Percentiles rank a stretch among this genome's conserved stretches.
Evolutionary conservation across 2,888 invertebrate genomes (phyloP).

Genomic region (Baccha elongata): DNA sequence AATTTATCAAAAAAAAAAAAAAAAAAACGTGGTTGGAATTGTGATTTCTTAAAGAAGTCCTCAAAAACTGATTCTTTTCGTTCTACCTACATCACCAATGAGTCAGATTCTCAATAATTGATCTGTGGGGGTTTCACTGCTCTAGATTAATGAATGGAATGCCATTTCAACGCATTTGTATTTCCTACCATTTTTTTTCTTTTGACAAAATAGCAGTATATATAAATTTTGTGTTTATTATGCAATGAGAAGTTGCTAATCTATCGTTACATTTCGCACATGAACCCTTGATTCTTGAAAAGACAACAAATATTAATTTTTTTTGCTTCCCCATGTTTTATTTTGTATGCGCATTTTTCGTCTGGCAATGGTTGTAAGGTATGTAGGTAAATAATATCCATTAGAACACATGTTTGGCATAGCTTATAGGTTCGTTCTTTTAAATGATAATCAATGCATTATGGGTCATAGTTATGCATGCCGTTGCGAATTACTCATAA

Average conservation of each 20-base stretch:
- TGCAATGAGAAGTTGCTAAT: slow-evolving; percentile 52
- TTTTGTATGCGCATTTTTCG: slow-evolving; percentile 25
- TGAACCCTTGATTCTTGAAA: slow-evolving; percentile 25
- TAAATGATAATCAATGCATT: slow-evolving; percentile 3
- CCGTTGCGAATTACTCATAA: too few species aligned
- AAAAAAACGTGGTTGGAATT: slow-evolving; percentile 26
- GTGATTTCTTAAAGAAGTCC: slow-evolving; percentile 3
- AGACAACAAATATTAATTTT: slow-evolving; percentile 4
- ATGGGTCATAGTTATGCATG: slow-evolving; percentile 16
- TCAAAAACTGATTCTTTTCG: slow-evolving; percentile 7
- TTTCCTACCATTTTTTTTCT: neutral
- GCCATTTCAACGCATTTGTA: slow-evolving; percentile 12
- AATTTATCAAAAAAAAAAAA: neutral
- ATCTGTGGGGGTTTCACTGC: slow-evolving; percentile 15
- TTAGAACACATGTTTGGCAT: slow-evolving; percentile 26
- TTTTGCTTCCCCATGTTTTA: slow-evolving; percentile 2
- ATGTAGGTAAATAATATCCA: slow-evolving; percentile 26
- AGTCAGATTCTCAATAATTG: slow-evolving; percentile 50
- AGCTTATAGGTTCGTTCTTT: slow-evolving; percentile 27
- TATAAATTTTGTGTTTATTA: slow-evolving; percentile 31
- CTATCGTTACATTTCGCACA: slow-evolving; percentile 29
- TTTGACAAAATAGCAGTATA: neutral
- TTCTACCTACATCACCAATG: slow-evolving; percentile 10
- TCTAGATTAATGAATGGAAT: slow-evolving; percentile 21
- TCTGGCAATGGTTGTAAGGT: too few species aligned